A percentile compares a stretch with the other conserved stretches of the same genome.
Conservation (phyloP, 2,888 invertebrate genomes). For the Tenodera sinensis region DNA sequence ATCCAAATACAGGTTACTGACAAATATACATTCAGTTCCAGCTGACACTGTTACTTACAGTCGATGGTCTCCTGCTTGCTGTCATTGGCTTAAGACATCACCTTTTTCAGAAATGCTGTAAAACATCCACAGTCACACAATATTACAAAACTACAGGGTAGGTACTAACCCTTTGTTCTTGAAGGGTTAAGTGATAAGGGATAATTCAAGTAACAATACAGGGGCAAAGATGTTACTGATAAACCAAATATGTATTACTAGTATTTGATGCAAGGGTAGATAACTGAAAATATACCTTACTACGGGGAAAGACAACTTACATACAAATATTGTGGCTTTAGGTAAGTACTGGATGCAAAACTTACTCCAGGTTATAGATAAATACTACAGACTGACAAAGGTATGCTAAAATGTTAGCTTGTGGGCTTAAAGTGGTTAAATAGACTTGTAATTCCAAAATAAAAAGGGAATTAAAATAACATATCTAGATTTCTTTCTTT, state of each 20-base stretch:
- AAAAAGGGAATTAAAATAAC: no score
- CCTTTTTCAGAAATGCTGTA: slow-evolving; percentile 78
- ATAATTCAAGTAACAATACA: background rate
- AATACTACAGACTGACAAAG: no score
- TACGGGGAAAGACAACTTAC: background rate
- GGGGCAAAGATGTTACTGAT: background rate
- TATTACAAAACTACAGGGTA: background rate
- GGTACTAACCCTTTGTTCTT: background rate
- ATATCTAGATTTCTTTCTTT: no score
- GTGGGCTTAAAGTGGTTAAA: background rate
- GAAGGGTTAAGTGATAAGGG: background rate
- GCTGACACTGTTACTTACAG: background rate
- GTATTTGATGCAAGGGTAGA: background rate
- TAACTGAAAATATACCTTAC: background rate
- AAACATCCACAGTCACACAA: slow-evolving; percentile 19
- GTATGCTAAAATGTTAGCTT: no score
- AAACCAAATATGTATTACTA: background rate
- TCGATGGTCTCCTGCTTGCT: slow-evolving; percentile 23
- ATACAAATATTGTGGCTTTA: background rate
- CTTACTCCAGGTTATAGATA: no score
- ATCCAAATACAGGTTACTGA: background rate
- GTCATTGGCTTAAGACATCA: slow-evolving; percentile 56
- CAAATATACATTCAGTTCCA: background rate
- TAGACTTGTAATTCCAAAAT: no score
- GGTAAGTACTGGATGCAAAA: background rate